These are phyloP conservation scores for Drosophila mulleri DNA, from an alignment of 2,888 invertebrate genomes.

Conservation along the genomic window DNA sequence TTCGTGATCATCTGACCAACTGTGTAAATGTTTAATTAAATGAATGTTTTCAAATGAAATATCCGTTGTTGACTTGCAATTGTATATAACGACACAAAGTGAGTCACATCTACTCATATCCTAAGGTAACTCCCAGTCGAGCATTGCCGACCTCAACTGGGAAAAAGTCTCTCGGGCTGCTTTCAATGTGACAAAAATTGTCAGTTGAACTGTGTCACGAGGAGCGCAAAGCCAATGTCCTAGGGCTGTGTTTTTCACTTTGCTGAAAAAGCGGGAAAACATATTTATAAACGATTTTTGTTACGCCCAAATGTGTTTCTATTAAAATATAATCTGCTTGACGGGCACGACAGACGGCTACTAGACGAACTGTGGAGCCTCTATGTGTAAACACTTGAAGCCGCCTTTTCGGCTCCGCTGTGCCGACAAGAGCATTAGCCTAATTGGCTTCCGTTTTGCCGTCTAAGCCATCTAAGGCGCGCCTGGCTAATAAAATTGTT, in stretches of 20 bases:
- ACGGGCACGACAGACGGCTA: slow-evolving; percentile 3
- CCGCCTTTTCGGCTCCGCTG: slow-evolving; percentile 2
- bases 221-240: slow-evolving; percentile 20
- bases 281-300: slow-evolving; percentile 38
- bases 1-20: background rate
- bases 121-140: too few species aligned
- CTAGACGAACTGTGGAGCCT: background rate
- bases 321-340: slow-evolving; percentile 58
- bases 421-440: slow-evolving; percentile 58
- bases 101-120: too few species aligned
- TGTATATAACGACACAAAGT: too few species aligned
- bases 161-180: slow-evolving; percentile 16
- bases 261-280: slow-evolving; percentile 22
- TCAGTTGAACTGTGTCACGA: slow-evolving; percentile 19
- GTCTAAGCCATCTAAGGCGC: slow-evolving; percentile 1
- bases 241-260: slow-evolving; percentile 6
- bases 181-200: slow-evolving; percentile 44
- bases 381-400: slow-evolving; percentile 31
- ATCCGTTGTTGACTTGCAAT: too few species aligned
- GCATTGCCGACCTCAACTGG: background rate
- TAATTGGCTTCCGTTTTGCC: slow-evolving; percentile 60
- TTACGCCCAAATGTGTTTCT: slow-evolving; percentile 41
- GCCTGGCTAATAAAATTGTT: slow-evolving; percentile 68
- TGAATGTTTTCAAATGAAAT: too few species aligned
- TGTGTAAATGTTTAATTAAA: background rate